Conservation (phyloP, 2,888 invertebrate genomes). For the Mongoloraphidia duomilia region DNA sequence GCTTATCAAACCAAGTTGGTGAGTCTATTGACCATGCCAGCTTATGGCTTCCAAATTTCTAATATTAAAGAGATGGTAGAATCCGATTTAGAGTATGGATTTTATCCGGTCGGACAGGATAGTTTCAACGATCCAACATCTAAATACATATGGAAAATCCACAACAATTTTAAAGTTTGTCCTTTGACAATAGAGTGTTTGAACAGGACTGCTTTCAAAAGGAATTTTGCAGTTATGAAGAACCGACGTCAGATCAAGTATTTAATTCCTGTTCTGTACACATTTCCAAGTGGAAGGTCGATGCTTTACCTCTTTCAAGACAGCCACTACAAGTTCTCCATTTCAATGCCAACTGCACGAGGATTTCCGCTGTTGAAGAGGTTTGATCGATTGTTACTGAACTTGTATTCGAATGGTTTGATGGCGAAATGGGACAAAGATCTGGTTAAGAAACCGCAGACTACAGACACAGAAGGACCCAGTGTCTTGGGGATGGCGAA, state of each 20-base stretch:
- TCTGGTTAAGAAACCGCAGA: neutral
- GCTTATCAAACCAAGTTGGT: conserved; percentile 42
- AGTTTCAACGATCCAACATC: neutral
- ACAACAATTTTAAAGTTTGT: neutral
- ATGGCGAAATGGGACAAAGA: conserved; percentile 1
- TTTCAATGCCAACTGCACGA: neutral
- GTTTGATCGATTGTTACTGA: neutral
- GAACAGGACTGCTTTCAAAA: neutral
- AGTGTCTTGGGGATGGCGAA: no score
- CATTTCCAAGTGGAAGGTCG: neutral
- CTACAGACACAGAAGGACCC: no score
- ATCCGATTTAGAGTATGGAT: conserved; percentile 31
- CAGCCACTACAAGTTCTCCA: neutral
- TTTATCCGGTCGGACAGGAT: conserved; percentile 13
- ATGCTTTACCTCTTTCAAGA: neutral
- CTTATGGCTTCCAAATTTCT: conserved; percentile 35
- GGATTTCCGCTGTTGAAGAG: conserved; percentile 2
- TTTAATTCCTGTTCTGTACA: neutral
- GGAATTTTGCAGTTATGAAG: conserved; percentile 1
- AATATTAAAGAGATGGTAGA: conserved; percentile 33
- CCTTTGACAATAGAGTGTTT: neutral
- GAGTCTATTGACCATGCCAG: conserved; percentile 36
- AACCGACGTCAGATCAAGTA: neutral
- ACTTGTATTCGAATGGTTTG: neutral
- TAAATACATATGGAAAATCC: neutral